phyloP scores from a whole-genome alignment of 2,113 vertebrate genomes.

The Paradoxurus hermaphroditus region DNA sequence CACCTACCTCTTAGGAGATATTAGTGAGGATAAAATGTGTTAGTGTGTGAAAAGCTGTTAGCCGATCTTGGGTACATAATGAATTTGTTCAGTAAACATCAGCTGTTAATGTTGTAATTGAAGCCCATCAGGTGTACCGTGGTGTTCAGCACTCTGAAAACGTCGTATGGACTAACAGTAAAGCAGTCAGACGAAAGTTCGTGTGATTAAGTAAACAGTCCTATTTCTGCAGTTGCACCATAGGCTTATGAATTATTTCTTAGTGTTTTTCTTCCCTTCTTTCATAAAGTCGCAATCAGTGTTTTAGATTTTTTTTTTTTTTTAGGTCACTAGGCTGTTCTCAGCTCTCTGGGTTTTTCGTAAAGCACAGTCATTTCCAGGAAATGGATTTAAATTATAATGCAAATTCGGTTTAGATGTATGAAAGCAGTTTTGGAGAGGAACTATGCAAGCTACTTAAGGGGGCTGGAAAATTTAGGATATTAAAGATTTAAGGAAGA shows the following conservation, averaged over 20 bases:
- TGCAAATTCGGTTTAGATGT: constrained; percentile 31
- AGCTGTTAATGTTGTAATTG: neutral
- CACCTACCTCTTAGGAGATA: neutral
- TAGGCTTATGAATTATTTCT: constrained; percentile 44
- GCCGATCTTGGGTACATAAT: neutral
- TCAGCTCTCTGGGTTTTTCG: constrained; percentile 35
- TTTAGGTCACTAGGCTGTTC: constrained; percentile 36
- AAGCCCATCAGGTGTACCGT: neutral
- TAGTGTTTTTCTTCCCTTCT: neutral
- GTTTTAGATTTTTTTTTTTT: constrained; percentile 6
- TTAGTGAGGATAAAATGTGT: neutral
- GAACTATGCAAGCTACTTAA: neutral
- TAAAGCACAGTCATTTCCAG: constrained; percentile 33
- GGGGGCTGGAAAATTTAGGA: neutral
- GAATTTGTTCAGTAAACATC: neutral
- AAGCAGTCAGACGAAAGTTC: neutral
- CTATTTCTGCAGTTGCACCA: neutral
- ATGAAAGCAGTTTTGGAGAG: neutral
- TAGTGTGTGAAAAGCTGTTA: neutral
- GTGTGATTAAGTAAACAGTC: neutral
- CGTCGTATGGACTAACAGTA: neutral
- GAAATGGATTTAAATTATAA: constrained; percentile 60
- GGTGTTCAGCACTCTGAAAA: neutral
- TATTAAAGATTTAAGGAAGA: neutral
- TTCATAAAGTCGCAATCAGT: constrained; percentile 6